phyloP scores from a whole-genome alignment of 1,140 invertebrate genomes.

The Hirudo medicinalis region DNA sequence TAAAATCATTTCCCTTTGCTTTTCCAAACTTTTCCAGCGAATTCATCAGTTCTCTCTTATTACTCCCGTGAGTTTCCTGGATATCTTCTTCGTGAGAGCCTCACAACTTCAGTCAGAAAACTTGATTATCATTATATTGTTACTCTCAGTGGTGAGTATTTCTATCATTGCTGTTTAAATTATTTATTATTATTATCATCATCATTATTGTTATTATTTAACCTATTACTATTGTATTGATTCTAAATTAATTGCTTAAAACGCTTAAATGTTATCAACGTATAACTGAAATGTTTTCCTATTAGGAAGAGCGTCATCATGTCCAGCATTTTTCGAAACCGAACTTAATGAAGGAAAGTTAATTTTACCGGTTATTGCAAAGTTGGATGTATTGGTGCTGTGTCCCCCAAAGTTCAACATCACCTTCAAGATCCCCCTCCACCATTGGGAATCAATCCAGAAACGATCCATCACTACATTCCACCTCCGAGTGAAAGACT shows the following conservation, averaged over 20 bases:
- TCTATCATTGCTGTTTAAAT: no score
- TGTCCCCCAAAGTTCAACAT: constrained; percentile 22
- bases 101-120: not conserved
- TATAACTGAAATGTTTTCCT: not conserved
- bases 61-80: constrained; percentile 16
- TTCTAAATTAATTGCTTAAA: no score
- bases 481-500: constrained; percentile 17
- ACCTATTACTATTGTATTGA: no score
- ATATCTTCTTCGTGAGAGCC: no score
- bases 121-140: no score
- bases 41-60: constrained; percentile 19
- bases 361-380: constrained; percentile 19
- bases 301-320: constrained; percentile 18
- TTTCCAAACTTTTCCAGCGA: constrained; percentile 14
- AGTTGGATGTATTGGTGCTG: constrained; percentile 18
- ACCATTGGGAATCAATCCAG: constrained; percentile 9
- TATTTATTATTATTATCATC: no score
- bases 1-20: not conserved
- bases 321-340: constrained; percentile 20
- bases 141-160: no score
- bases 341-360: constrained; percentile 18
- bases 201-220: no score
- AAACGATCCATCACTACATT: constrained; percentile 20
- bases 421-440: constrained; percentile 20
- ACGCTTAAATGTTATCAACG: no score